These are phyloP conservation scores for Nephrotoma appendiculata DNA, from an alignment of 2,888 invertebrate genomes.

Conservation along the genomic window DNA sequence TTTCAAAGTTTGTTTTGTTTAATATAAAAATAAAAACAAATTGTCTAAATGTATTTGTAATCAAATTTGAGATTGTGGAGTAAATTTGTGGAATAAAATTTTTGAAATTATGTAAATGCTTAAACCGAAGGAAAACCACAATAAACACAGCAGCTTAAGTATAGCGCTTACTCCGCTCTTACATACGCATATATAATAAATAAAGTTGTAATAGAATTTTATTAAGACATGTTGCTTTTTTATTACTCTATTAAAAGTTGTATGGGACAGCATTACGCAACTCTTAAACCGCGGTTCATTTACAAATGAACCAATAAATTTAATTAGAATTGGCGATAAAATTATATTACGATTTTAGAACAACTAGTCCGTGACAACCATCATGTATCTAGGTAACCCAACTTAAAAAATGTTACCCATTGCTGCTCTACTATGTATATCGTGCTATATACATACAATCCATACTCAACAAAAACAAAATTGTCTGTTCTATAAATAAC, in stretches of 20 bases:
- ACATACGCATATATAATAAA: not conserved
- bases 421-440: not conserved
- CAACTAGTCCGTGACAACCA: not conserved
- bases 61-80: not conserved
- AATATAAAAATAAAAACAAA: not conserved
- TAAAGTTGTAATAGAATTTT: not conserved
- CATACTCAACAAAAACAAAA: not conserved
- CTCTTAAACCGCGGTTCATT: not conserved
- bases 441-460: not conserved
- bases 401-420: not conserved
- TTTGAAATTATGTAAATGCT: too few species aligned
- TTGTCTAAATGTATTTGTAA: not conserved
- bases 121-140: too few species aligned
- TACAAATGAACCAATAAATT: not conserved
- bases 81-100: too few species aligned
- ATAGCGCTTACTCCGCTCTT: not conserved
- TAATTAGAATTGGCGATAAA: too few species aligned
- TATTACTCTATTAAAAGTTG: not conserved
- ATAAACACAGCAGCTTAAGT: not conserved
- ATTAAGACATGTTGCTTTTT: not conserved
- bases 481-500: constrained; percentile 1
- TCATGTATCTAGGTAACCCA: not conserved
- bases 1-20: not conserved
- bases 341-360: too few species aligned
- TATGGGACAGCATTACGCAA: not conserved